These are phyloP conservation scores for Cheilosia impressa DNA, from an alignment of 2,888 invertebrate genomes.

Conservation along the genomic window DNA sequence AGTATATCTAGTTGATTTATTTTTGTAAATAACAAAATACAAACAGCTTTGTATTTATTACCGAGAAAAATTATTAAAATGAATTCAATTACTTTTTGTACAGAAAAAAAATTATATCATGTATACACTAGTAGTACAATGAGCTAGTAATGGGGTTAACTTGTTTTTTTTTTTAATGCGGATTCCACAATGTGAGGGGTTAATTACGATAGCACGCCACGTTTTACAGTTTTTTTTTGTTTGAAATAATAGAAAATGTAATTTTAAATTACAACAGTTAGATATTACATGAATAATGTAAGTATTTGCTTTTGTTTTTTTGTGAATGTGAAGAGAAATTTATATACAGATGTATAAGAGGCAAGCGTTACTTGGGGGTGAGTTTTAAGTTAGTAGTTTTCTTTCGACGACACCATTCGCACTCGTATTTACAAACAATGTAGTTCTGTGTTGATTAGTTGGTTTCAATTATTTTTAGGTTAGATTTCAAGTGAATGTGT, in stretches of 20 bases:
- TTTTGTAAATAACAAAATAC: conserved; percentile 31
- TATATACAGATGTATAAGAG: conserved; percentile 23
- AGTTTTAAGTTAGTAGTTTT: conserved; percentile 4
- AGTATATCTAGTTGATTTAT: conserved; percentile 57
- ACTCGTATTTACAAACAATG: neutral
- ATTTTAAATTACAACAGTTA: conserved; percentile 55
- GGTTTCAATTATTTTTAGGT: conserved; percentile 6
- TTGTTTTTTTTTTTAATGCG: conserved; percentile 13
- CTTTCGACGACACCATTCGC: conserved; percentile 8
- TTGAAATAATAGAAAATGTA: conserved; percentile 3
- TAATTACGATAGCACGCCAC: conserved; percentile 20
- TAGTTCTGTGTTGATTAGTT: neutral
- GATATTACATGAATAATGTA: conserved; percentile 36
- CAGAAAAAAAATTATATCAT: conserved; percentile 51
- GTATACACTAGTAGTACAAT: conserved; percentile 50
- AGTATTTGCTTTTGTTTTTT: conserved; percentile 15
- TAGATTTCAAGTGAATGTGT: neutral
- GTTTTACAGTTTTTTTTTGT: conserved; percentile 14
- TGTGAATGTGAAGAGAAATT: conserved; percentile 5
- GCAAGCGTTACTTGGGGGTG: neutral
- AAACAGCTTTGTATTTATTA: conserved; percentile 47
- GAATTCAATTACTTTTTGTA: conserved; percentile 76
- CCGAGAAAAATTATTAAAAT: conserved; percentile 48
- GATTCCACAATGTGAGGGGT: conserved; percentile 27
- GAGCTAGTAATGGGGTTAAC: conserved; percentile 55